Base-by-base conservation (phyloP, 2,888 invertebrate genomes). In the Catocala sponsa region DNA sequence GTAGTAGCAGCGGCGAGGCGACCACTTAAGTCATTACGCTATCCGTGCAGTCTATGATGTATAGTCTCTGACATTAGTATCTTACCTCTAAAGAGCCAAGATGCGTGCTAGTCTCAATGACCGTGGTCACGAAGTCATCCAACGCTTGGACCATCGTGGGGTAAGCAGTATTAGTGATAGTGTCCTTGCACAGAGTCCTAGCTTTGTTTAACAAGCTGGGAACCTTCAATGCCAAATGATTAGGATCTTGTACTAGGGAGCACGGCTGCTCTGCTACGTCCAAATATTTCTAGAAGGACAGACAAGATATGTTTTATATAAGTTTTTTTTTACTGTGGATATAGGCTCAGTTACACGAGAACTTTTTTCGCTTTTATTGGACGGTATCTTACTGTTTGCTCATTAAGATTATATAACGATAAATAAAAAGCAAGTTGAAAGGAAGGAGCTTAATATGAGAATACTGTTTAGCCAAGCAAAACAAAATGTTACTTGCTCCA, bases 81-180 rank as follows among this genome's bases (percentile, higher is more conserved):
- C 82, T 83, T 84, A 96, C 95, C 85, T 97, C 96, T 68, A 96
- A 88, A 47, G 95, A 93, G 58, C 96, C 96, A 56, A 98, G 91
- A 83, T 97, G 96, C 15, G 95, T 95, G 76, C 96, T 96, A 0
- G 96, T 96, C 75, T 96, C 96, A 61, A 97, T 95, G 55, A 97
- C 95, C 32, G 95, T 94, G 0, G 95, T 95, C 2, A 97, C 95
- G 59, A 97, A 95, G 55, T 95, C 94, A 72, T 98, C 97, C 53
- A 98, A 82, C 0, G 92, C 94, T 59, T 95, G 95, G 9, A 97
- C 95, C 15, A 96, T 85, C 5, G 91, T 86, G 0, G 96, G 95
- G 79, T 97, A 97, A 0, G 93, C 86, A 88, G 76, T 94, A 84
- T 91, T 89, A 0, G 88, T 80, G 25, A 97, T 95, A 0, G 95